Evolutionary conservation across 2,113 vertebrate species (phyloP).

Genomic region (Steatornis caripensis): DNA sequence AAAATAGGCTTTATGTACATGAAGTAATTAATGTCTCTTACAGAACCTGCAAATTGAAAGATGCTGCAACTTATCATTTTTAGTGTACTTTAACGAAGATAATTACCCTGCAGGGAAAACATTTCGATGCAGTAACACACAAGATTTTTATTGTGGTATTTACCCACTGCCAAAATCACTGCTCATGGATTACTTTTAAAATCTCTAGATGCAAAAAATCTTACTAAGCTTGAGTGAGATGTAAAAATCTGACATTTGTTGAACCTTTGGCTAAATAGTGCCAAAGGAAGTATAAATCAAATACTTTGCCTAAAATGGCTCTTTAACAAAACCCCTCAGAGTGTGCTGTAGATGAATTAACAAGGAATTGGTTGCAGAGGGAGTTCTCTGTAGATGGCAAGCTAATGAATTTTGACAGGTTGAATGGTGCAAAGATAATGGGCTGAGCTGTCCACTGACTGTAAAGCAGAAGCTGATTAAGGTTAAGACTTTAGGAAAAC

Average conservation of each 20-base stretch:
- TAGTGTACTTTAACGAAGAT: neutral
- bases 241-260: constrained; percentile 11
- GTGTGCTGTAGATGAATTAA: constrained; percentile 54
- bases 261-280: constrained; percentile 51
- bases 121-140: neutral
- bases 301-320: constrained; percentile 39
- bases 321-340: constrained; percentile 57
- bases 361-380: constrained; percentile 45
- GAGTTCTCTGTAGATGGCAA: constrained; percentile 45
- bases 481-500: constrained; percentile 24
- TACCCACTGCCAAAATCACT: neutral
- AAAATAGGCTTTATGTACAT: neutral
- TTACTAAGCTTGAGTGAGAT: constrained; percentile 10
- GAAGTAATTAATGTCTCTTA: neutral
- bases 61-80: neutral
- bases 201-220: neutral
- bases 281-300: constrained; percentile 61
- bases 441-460: constrained; percentile 57
- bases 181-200: neutral
- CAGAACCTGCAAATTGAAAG: neutral
- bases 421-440: constrained; percentile 71
- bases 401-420: constrained; percentile 68
- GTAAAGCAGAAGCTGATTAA: constrained; percentile 63
- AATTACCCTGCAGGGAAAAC: neutral
- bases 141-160: neutral